A percentile compares a stretch with the other conserved stretches of the same genome.
Conservation (phyloP, 37 sponge, comb jelly and placozoan species). For the Oscarella lobularis region DNA sequence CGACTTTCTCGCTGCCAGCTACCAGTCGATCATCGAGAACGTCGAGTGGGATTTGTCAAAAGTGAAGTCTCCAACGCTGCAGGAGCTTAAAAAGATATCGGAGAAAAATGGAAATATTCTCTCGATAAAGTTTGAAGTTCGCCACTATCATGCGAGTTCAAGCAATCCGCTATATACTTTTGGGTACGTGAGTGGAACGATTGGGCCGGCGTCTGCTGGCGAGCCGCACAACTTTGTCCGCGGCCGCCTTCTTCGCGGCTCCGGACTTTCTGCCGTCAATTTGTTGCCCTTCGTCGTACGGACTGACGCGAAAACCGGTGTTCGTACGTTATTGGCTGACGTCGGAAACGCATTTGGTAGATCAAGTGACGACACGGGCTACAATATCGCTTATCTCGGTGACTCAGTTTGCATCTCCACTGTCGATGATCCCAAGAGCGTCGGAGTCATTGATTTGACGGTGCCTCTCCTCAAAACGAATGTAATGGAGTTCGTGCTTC, state of each 20-base stretch:
- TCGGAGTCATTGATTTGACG: too few relatives aligned
- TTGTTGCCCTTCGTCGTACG: too few relatives aligned
- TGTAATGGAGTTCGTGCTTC: too few relatives aligned
- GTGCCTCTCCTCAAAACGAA: too few relatives aligned
- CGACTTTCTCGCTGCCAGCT: background rate
- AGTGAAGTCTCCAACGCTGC: background rate
- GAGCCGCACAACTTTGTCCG: background rate
- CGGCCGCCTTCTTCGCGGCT: background rate
- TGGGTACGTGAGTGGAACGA: constrained; percentile 1
- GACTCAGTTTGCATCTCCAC: too few relatives aligned
- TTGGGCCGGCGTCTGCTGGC: background rate
- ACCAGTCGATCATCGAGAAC: background rate
- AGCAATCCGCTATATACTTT: background rate
- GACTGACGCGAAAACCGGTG: too few relatives aligned
- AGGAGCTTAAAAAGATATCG: background rate
- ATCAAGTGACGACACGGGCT: too few relatives aligned
- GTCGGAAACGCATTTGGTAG: too few relatives aligned
- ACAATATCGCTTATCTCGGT: too few relatives aligned
- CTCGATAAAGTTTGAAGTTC: background rate
- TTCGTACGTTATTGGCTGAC: too few relatives aligned
- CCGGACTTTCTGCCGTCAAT: too few relatives aligned
- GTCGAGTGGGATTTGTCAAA: background rate
- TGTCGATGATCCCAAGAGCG: too few relatives aligned
- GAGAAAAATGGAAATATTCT: background rate
- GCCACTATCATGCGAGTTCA: background rate